Conservation (phyloP, 1,140 invertebrate genomes). For the Ceratina australensis region DNA sequence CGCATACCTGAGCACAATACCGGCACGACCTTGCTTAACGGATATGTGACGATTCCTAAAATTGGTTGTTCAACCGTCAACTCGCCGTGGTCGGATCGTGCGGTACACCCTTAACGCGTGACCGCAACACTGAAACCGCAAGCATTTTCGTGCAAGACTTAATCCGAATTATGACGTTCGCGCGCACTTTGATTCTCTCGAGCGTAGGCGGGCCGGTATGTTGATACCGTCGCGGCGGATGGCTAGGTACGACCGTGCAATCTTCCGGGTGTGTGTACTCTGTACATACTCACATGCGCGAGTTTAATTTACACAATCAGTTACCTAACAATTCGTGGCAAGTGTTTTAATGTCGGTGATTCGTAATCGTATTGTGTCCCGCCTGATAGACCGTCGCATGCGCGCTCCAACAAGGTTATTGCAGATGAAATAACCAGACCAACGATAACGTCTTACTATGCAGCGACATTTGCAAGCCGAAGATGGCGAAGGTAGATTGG, state of each 20-base stretch:
- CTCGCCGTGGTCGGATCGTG: not conserved
- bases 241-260: not conserved
- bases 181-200: constrained; percentile 30
- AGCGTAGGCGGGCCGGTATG: constrained; percentile 34
- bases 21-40: too few relatives aligned
- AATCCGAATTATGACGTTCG: constrained; percentile 34
- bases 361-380: constrained; percentile 7
- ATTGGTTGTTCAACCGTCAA: constrained; percentile 3
- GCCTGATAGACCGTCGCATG: not conserved
- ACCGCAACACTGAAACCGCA: constrained; percentile 44
- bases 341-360: constrained; percentile 42
- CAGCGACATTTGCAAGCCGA: not conserved
- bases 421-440: constrained; percentile 18
- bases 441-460: constrained; percentile 35
- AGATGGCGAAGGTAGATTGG: constrained; percentile 28
- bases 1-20: too few relatives aligned
- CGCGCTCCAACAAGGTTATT: constrained; percentile 8
- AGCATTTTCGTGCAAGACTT: constrained; percentile 28
- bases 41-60: not conserved
- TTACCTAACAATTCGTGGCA: constrained; percentile 27
- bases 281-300: not conserved
- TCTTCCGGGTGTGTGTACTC: constrained; percentile 21
- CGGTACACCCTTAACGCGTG: not conserved
- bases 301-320: constrained; percentile 38
- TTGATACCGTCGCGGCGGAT: constrained; percentile 4